These are phyloP conservation scores for Drosophila rellima DNA, from an alignment of 2,888 invertebrate genomes.

Conservation along the genomic window DNA sequence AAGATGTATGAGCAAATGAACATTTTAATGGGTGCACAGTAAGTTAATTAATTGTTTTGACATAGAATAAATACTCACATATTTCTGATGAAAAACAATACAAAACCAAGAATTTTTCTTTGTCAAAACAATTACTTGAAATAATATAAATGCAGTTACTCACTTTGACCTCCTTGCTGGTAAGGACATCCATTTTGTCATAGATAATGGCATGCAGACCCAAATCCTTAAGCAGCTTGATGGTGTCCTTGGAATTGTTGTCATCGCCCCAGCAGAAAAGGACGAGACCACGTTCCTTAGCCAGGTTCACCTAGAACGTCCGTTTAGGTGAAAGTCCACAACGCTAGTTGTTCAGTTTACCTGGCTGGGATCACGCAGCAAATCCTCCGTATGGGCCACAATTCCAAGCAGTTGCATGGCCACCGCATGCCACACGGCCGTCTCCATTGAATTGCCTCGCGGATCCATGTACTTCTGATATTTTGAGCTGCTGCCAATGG, in stretches of 20 bases:
- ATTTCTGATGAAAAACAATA: no score
- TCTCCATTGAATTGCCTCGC: conserved; percentile 92
- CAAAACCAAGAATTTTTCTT: no score
- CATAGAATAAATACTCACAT: not conserved
- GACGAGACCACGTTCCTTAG: conserved; percentile 92
- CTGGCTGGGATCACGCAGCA: conserved; percentile 93
- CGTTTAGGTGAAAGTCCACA: conserved; percentile 48
- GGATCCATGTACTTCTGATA: conserved; percentile 95
- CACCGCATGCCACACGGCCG: conserved; percentile 93
- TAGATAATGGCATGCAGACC: conserved; percentile 98
- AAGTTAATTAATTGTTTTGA: not conserved
- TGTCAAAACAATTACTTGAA: not conserved
- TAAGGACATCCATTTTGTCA: conserved; percentile 92
- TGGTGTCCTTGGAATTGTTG: conserved; percentile 94
- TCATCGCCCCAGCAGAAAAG: conserved; percentile 99
- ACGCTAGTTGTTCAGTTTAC: conserved; percentile 84
- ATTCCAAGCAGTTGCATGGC: conserved; percentile 94
- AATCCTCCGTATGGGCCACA: conserved; percentile 96
- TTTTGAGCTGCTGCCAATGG: conserved; percentile 90
- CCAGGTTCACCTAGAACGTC: conserved; percentile 89
- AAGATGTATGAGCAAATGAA: not conserved
- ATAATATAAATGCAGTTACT: conserved; percentile 4
- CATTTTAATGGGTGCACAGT: not conserved
- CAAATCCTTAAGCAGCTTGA: conserved; percentile 93
- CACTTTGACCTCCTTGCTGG: conserved; percentile 84